phyloP scores from a whole-genome alignment of 2,113 vertebrate genomes.

The Pseudopodoces humilis region DNA sequence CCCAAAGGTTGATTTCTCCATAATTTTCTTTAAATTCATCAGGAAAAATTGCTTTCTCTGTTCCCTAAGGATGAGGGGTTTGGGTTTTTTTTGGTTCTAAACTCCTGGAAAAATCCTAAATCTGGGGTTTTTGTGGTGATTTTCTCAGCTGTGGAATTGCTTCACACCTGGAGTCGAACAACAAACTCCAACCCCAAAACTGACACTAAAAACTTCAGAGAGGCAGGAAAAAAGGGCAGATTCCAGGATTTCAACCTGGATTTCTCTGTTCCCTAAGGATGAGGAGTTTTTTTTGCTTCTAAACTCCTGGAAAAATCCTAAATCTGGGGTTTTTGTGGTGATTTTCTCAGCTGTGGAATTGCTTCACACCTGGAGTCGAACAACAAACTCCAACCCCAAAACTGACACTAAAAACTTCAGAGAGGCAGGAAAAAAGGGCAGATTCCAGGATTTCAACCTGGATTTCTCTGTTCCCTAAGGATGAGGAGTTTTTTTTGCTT shows the following conservation, averaged over 20 bases:
- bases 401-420: fast-evolving
- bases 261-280: not conserved
- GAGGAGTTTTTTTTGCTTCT: not conserved
- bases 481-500: not conserved
- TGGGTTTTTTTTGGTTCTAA: not conserved
- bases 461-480: not conserved
- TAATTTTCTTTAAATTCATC: not conserved
- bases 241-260: not conserved
- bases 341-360: fast-evolving
- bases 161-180: not conserved
- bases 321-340: not conserved
- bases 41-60: fast-evolving
- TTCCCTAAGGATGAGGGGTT: fast-evolving
- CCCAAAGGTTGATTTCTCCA: fast-evolving
- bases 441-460: not conserved
- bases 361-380: not conserved
- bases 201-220: fast-evolving
- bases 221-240: not conserved
- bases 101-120: not conserved
- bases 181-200: no score
- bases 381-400: no score
- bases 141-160: fast-evolving
- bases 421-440: not conserved
- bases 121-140: fast-evolving
- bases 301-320: not conserved